Conservation (phyloP, 2,888 invertebrate genomes). For the Philopedon plagiatum region DNA sequence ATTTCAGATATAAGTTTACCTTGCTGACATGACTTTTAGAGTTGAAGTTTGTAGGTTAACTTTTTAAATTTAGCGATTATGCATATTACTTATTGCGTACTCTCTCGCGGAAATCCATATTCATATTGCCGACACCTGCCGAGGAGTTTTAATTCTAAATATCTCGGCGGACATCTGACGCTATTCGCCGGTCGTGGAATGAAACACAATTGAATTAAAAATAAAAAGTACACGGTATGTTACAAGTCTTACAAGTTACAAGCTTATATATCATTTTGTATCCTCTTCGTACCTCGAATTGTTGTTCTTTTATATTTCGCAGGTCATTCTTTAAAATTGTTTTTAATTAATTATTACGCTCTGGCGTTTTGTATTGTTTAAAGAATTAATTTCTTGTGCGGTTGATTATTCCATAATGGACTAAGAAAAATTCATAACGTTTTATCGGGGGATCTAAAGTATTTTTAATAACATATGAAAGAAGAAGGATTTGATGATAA, state of each 20-base stretch:
- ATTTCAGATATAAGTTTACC: too few relatives aligned
- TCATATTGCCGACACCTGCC: not conserved
- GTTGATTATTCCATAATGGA: constrained; percentile 10
- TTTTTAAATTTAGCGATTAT: too few relatives aligned
- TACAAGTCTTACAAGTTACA: not conserved
- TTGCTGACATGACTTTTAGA: too few relatives aligned
- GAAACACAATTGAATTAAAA: not conserved
- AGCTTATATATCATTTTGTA: not conserved
- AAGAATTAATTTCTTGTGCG: constrained; percentile 8
- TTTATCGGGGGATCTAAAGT: not conserved
- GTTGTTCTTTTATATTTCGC: not conserved
- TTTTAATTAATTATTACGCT: constrained; percentile 14
- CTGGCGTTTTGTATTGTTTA: constrained; percentile 21
- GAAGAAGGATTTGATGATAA: not conserved
- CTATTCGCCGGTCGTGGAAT: not conserved
- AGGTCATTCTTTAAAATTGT: constrained; percentile 13
- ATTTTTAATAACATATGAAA: constrained; percentile 6
- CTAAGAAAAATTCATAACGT: not conserved
- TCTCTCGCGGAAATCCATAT: not conserved
- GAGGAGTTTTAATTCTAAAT: not conserved
- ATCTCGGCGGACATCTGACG: not conserved
- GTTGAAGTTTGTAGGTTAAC: too few relatives aligned
- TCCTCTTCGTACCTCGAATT: not conserved
- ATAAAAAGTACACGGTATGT: not conserved
- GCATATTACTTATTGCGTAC: too few relatives aligned